These are phyloP conservation scores for Micromesistius poutassou DNA, from an alignment of 2,797 vertebrate species.

Conservation along the genomic window DNA sequence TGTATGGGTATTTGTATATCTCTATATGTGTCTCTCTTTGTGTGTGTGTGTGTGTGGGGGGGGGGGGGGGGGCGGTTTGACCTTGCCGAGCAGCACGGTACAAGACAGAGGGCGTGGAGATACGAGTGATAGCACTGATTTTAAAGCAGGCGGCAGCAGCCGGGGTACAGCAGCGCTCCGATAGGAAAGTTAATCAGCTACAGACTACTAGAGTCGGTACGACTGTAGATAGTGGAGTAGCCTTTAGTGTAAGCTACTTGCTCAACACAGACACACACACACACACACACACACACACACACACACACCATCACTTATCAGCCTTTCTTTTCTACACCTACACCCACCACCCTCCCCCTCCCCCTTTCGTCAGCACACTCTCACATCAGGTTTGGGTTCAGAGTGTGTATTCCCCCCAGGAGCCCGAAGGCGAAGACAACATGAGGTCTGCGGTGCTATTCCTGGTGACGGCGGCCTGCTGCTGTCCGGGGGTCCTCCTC, in stretches of 20 bases:
- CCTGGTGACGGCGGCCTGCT: neutral
- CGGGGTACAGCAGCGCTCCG: neutral
- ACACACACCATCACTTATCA: conserved; percentile 10
- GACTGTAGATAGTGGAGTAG: neutral
- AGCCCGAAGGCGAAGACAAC: neutral
- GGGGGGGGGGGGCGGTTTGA: too few species aligned
- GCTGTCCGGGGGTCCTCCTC: neutral
- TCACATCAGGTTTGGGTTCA: neutral
- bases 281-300: conserved; percentile 9
- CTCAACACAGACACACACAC: too few species aligned
- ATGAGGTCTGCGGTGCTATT: conserved; percentile 9
- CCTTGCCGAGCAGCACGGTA: conserved; percentile 5
- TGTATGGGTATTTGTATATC: neutral
- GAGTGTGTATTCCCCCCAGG: neutral
- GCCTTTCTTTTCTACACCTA: neutral
- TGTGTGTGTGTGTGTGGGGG: conserved; percentile 5
- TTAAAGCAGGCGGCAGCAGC: neutral
- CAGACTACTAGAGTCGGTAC: conserved; percentile 1
- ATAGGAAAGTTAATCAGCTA: conserved; percentile 6
- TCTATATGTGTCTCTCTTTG: neutral
- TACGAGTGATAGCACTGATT: conserved; percentile 1
- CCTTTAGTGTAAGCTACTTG: neutral
- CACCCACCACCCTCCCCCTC: neutral
- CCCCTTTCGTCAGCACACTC: neutral
- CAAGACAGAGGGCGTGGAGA: neutral